Percentiles rank a stretch among this genome's conserved stretches.
phyloP scores from a whole-genome alignment of 1,140 invertebrate species.

The Phenacoccus solenopsis region DNA sequence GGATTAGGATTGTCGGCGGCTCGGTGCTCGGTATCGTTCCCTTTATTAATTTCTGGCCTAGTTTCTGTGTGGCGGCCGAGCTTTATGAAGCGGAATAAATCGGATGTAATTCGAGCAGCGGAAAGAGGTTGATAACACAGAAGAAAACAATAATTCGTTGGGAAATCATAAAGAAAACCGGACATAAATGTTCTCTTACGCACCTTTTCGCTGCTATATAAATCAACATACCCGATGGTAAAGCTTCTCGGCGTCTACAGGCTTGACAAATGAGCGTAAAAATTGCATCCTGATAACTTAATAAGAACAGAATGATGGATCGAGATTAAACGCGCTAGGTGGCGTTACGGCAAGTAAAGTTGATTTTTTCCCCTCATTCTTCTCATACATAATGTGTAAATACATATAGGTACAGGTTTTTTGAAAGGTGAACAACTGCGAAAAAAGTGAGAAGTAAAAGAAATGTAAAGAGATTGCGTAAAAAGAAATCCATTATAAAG shows the following conservation, averaged over 20 bases:
- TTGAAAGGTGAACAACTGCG: neutral
- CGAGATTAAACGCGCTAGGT: neutral
- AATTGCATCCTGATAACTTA: neutral
- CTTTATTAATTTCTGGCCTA: neutral
- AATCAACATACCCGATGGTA: neutral
- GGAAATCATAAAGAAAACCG: no score
- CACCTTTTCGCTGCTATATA: neutral
- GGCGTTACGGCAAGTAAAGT: no score
- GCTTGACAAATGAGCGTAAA: neutral
- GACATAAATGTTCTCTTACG: no score
- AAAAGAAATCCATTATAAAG: conserved; percentile 14
- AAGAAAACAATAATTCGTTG: no score
- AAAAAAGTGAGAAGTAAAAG: neutral
- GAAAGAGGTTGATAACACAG: no score
- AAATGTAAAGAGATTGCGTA: conserved; percentile 11
- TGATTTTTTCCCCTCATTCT: no score
- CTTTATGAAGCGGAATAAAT: no score
- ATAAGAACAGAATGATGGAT: neutral
- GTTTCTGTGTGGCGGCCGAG: neutral
- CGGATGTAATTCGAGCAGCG: no score
- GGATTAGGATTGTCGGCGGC: neutral
- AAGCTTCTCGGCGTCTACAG: neutral
- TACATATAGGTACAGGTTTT: neutral
- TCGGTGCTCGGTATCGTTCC: neutral
- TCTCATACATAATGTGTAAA: no score